phyloP scores from a whole-genome alignment of 2,797 vertebrate species.

The Lepilemur ruficaudatus region DNA sequence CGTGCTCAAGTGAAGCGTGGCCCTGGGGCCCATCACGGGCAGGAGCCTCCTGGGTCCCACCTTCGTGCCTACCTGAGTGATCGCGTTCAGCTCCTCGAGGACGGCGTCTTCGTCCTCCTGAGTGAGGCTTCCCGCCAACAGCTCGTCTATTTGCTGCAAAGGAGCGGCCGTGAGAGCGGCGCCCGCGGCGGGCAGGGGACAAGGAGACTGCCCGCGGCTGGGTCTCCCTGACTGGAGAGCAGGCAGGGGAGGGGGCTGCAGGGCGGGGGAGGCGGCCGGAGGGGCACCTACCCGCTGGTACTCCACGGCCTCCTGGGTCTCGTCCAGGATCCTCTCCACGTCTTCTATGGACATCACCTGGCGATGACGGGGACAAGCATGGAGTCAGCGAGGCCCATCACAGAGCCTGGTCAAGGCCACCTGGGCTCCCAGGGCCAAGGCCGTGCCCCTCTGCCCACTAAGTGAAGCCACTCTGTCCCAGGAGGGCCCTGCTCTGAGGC shows the following conservation, averaged over 20 bases:
- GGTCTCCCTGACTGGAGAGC: neutral
- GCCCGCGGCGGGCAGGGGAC: accelerated
- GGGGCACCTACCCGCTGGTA: constrained; percentile 91
- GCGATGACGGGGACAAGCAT: neutral
- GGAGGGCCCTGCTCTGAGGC: neutral
- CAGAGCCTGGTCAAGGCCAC: neutral
- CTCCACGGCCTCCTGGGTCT: constrained; percentile 94
- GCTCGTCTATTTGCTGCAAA: constrained; percentile 94
- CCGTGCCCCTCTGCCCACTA: neutral
- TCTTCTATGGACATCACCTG: constrained; percentile 97
- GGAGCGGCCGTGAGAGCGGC: neutral
- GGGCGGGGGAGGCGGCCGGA: accelerated
- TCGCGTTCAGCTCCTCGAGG: constrained; percentile 92
- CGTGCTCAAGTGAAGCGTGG: neutral
- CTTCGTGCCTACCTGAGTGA: constrained; percentile 89
- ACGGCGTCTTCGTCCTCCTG: constrained; percentile 95
- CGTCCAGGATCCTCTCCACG: constrained; percentile 95
- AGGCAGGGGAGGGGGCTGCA: accelerated
- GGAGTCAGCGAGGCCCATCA: neutral
- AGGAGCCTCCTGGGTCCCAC: neutral
- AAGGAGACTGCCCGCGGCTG: neutral
- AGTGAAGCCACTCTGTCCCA: neutral
- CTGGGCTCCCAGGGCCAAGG: neutral
- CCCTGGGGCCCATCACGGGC: neutral
- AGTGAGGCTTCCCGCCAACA: constrained; percentile 91